Evolutionary conservation across 2,113 vertebrate genomes (phyloP).

Genomic region (Lycaon pictus): DNA sequence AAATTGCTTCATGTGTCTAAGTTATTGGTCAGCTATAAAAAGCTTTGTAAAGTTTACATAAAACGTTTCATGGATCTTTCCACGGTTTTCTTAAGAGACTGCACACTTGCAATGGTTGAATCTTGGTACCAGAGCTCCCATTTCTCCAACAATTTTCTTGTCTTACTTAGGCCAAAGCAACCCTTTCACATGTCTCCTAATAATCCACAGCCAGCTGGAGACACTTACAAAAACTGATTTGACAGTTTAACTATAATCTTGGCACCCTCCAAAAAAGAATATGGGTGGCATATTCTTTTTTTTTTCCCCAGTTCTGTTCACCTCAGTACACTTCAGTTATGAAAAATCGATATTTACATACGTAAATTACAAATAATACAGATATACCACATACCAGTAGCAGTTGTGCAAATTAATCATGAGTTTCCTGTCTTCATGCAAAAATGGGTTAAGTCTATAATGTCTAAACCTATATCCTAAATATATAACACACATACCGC

Average conservation of each 20-base stretch:
- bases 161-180: conserved; percentile 5
- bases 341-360: background rate
- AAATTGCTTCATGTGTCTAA: background rate
- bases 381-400: background rate
- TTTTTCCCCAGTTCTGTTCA: background rate
- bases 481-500: background rate
- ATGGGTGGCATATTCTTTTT: background rate
- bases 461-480: background rate
- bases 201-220: background rate
- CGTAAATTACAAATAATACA: background rate
- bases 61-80: conserved; percentile 11
- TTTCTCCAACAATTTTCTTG: conserved; percentile 14
- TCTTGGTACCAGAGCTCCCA: background rate
- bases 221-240: background rate
- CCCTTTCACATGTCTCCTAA: background rate
- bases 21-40: conserved; percentile 46
- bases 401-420: background rate
- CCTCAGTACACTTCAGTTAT: background rate
- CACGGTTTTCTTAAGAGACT: conserved; percentile 51
- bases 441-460: conserved; percentile 31
- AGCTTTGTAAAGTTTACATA: conserved; percentile 66
- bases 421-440: background rate
- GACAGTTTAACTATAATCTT: background rate
- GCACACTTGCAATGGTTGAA: background rate
- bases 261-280: background rate